These are phyloP conservation scores for Pedionomus torquatus DNA, from an alignment of 2,113 vertebrate species.

Conservation along the genomic window DNA sequence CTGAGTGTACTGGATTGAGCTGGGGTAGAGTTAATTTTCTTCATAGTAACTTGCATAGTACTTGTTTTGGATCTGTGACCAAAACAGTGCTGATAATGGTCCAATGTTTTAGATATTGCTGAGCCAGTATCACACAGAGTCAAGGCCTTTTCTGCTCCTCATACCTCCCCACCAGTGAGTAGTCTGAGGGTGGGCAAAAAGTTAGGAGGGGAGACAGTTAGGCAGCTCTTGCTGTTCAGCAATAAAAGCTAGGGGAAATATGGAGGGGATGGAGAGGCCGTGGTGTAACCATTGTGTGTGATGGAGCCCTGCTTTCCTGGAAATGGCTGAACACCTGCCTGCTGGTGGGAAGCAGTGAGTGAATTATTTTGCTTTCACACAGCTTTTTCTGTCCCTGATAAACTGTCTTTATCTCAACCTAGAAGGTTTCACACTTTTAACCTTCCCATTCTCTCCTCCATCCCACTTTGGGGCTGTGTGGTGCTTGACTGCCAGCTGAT, in stretches of 20 bases:
- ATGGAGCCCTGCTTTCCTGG: neutral
- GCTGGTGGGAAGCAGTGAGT: neutral
- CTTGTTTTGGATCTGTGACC: neutral
- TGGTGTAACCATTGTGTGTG: accelerated
- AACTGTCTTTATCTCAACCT: neutral
- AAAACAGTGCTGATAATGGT: neutral
- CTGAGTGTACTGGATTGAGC: neutral
- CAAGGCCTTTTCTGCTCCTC: neutral
- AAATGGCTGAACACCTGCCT: neutral
- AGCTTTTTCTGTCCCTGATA: neutral
- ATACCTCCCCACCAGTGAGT: accelerated
- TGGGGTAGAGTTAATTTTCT: neutral
- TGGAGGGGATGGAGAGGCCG: accelerated
- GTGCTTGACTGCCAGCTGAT: neutral
- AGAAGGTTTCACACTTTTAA: neutral
- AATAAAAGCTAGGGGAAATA: neutral
- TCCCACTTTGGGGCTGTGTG: neutral
- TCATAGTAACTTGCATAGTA: neutral
- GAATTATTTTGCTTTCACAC: neutral
- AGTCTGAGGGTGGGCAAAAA: neutral
- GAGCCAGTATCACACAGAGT: neutral
- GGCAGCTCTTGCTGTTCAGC: neutral
- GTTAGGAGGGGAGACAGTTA: accelerated
- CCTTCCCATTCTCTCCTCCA: neutral
- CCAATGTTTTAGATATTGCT: neutral